Percentiles rank a stretch among this genome's conserved stretches.
These are phyloP conservation scores for Eucidaris tribuloides DNA, from an alignment of 35 echinoderm and acorn worm genomes.

Conservation along the genomic window DNA sequence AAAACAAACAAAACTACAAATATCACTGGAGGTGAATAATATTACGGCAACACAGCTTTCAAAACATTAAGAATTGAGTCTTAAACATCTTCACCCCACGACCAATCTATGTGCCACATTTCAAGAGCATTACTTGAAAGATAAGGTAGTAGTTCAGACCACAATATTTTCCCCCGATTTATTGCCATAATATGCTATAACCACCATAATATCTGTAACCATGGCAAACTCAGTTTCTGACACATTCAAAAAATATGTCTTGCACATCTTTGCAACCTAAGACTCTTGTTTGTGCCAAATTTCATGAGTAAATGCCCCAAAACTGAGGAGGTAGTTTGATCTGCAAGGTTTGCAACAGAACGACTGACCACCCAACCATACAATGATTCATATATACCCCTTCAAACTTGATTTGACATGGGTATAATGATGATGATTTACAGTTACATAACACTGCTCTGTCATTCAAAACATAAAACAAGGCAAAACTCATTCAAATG, in stretches of 20 bases:
- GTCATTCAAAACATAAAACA: neutral
- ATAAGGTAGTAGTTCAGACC: no score
- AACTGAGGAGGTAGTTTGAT: no score
- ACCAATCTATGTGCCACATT: neutral
- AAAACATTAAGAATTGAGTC: neutral
- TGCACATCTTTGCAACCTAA: no score
- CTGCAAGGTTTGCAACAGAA: constrained; percentile 50
- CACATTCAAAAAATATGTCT: no score
- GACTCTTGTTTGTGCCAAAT: no score
- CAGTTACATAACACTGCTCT: neutral
- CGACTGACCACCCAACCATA: neutral
- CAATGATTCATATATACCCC: neutral
- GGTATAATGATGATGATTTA: neutral
- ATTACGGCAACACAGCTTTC: no score
- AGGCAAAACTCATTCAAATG: neutral
- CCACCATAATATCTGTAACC: no score
- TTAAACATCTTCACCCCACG: neutral
- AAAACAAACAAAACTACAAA: neutral
- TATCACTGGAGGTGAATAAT: no score
- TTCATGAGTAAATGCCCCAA: no score
- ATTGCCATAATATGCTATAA: no score
- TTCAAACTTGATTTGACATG: neutral
- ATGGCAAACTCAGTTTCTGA: no score
- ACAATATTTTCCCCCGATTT: no score
- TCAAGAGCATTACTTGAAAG: neutral